Evolutionary conservation across 2,888 invertebrate species (phyloP).

Genomic region (Apodemia zela): DNA sequence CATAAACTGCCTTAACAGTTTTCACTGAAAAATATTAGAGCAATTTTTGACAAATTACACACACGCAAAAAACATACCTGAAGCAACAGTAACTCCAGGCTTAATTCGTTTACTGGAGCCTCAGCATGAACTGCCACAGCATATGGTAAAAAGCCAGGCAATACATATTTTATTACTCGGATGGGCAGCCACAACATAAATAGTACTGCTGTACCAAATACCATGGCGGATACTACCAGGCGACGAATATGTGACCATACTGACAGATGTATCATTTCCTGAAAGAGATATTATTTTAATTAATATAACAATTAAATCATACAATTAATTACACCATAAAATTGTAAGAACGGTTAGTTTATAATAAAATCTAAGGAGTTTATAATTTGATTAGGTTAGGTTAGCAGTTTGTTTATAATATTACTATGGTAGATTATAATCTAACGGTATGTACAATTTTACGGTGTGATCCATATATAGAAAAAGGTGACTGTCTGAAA

Average conservation of each 20-base stretch:
- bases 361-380: too few species aligned
- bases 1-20: too few species aligned
- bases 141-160: constrained; percentile 96
- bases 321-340: too few species aligned
- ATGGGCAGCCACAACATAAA: constrained; percentile 98
- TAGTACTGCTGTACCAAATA: constrained; percentile 97
- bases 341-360: too few species aligned
- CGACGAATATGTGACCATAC: constrained; percentile 94
- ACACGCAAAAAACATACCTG: constrained; percentile 78
- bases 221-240: constrained; percentile 94
- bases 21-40: not conserved
- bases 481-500: too few species aligned
- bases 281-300: constrained; percentile 29
- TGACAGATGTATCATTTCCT: constrained; percentile 98
- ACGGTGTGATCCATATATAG: too few species aligned
- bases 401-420: too few species aligned
- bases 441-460: too few species aligned
- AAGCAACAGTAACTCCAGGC: constrained; percentile 92
- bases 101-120: constrained; percentile 95
- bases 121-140: constrained; percentile 91
- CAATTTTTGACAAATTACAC: too few species aligned
- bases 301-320: too few species aligned
- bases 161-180: constrained; percentile 87
- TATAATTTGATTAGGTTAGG: too few species aligned
- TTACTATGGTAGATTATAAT: too few species aligned